Evolutionary conservation across 2,113 vertebrate genomes (phyloP).

Genomic region (Dinomys branickii): DNA sequence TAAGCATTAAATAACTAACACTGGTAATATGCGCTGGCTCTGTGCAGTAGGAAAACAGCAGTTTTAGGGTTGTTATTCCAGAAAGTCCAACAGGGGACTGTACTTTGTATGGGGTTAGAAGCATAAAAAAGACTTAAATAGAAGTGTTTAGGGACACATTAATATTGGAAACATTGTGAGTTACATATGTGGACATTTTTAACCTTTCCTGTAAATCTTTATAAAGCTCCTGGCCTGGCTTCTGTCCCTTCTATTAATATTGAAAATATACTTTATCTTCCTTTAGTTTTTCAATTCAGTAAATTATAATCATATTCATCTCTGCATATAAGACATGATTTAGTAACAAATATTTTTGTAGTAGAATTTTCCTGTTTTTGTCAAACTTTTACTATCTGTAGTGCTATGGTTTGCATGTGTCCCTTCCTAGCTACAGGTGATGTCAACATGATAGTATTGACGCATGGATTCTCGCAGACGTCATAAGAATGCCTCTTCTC

Average conservation of each 20-base stretch:
- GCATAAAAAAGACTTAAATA: not conserved
- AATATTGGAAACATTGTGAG: not conserved
- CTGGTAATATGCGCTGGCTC: rapidly evolving
- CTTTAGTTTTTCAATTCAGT: rapidly evolving
- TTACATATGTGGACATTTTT: too few relatives aligned
- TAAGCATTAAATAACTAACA: too few relatives aligned
- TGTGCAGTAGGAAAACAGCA: rapidly evolving
- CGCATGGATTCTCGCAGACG: not conserved
- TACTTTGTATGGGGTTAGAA: not conserved
- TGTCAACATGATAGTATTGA: not conserved
- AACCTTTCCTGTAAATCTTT: too few relatives aligned
- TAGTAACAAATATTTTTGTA: not conserved
- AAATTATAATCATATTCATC: not conserved
- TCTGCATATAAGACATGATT: not conserved
- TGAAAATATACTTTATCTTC: not conserved
- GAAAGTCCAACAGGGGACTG: rapidly evolving
- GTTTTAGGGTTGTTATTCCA: rapidly evolving
- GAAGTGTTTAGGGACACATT: not conserved
- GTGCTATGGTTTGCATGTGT: not conserved
- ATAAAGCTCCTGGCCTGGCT: too few relatives aligned
- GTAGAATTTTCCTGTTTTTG: not conserved
- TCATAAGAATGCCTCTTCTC: not conserved
- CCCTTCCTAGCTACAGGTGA: not conserved
- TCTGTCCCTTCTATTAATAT: not conserved
- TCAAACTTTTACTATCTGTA: not conserved